A percentile compares a stretch with the other conserved stretches of the same genome.
Conservation (phyloP, 1,140 invertebrate species). For the Drosophila virilis region DNA sequence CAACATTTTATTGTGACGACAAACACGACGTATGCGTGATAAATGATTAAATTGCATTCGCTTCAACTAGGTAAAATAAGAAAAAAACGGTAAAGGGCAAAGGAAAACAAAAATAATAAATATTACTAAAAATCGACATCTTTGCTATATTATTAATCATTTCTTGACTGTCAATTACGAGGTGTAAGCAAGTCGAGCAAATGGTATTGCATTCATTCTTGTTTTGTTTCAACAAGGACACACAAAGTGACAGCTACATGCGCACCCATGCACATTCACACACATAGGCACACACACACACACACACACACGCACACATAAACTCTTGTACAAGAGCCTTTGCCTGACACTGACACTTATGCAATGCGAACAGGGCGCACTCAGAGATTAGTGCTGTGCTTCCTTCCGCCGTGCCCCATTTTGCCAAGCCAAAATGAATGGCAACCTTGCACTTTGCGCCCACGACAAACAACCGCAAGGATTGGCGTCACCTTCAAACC, state of each 20-base stretch:
- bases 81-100: background rate
- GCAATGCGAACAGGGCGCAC: conserved; percentile 65
- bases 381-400: conserved; percentile 74
- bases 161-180: background rate
- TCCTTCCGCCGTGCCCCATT: conserved; percentile 52
- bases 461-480: conserved; percentile 66
- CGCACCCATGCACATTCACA: conserved; percentile 24
- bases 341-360: conserved; percentile 69
- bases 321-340: conserved; percentile 13
- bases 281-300: conserved; percentile 5
- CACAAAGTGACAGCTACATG: conserved; percentile 39
- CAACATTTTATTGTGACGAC: background rate
- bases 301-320: conserved; percentile 10
- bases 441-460: conserved; percentile 74
- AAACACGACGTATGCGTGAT: background rate
- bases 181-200: background rate
- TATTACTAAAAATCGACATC: too few relatives aligned
- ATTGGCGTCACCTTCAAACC: conserved; percentile 27
- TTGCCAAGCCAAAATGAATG: conserved; percentile 61
- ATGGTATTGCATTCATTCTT: background rate
- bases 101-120: background rate
- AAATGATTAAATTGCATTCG: background rate
- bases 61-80: too few relatives aligned
- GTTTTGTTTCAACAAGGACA: conserved; percentile 60
- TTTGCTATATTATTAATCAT: too few relatives aligned